phyloP scores from a whole-genome alignment of 2,797 vertebrate species.

The Pelobates cultripes region DNA sequence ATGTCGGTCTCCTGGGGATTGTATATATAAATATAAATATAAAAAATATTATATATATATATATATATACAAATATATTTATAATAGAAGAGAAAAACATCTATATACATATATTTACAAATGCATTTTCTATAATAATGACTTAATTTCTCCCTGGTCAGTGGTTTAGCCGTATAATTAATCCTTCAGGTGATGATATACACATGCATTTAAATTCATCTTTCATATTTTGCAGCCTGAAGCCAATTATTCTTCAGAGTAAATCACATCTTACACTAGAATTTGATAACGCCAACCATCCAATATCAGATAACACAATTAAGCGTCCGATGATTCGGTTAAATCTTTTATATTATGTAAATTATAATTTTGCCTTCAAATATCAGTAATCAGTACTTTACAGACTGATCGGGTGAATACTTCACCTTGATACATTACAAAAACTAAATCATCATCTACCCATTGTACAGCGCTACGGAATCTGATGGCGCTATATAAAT shows the following conservation, averaged over 20 bases:
- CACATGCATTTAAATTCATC: not conserved
- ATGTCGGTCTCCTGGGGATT: too few species aligned
- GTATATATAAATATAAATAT: too few species aligned
- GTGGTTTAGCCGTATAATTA: not conserved
- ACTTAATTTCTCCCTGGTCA: not conserved
- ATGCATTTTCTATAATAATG: too few species aligned
- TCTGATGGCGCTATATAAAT: too few species aligned
- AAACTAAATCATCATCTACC: not conserved
- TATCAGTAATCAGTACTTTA: not conserved
- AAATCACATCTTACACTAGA: not conserved
- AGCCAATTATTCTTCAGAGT: not conserved
- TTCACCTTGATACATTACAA: not conserved
- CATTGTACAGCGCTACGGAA: not conserved
- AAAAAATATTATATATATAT: too few species aligned
- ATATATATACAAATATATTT: too few species aligned
- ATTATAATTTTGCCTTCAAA: not conserved
- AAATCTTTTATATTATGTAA: not conserved
- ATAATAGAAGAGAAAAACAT: too few species aligned
- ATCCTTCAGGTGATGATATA: not conserved
- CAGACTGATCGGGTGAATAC: not conserved
- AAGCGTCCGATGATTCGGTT: not conserved
- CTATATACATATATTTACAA: too few species aligned
- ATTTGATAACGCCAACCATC: not conserved
- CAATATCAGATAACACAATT: constrained; percentile 4
- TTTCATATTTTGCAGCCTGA: not conserved